Evolutionary conservation across 1,140 invertebrate genomes (phyloP), one percentile per base, ranked within the genome.

Genomic region (Drosophila virilis): DNA sequence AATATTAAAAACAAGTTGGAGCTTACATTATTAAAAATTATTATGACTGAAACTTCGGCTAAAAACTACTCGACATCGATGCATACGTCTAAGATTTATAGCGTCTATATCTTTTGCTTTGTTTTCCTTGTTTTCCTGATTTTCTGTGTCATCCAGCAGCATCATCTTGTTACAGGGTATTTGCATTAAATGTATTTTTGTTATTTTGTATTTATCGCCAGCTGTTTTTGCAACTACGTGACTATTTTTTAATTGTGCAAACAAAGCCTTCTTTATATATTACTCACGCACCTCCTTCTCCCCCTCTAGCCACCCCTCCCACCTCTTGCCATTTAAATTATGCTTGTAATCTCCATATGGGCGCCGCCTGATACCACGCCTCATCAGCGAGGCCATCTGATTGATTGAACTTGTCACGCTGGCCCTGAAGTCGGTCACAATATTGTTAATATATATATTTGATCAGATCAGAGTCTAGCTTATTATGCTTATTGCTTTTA

Each of bases 401-500:
- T 83, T 83, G 80, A 80, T 80, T 83, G 80, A 82, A 86, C 75
- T 82, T 75, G 75, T 78, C 78, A 65, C 51, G 38, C 42, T 67
- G 83, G 62, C 83, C 84, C 79, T 86, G 84, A 83, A 77, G 76
- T 77, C 76, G 76, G 76, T 79, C 84, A 82, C 48, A 60, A 67
- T 69, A 55, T 37, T 54, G 3, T 17, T 28, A 10, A 38, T 52
- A 57, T 66, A 32, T 59, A 12, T 17, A 33, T 48, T 60, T 67
- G 69, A 60, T 74, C 65, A 67, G 76, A 67, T 70, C 51, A 51
- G 38, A 38, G 38, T 28, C 13, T 52, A 40, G 58, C 70, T 81
- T 85, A 81, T 86, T 81, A 78, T 88, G 83, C 66, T 78, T 86
- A 86, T 88, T 76, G 83, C 82, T 83, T 79, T 72, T 71, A 77